Evolutionary conservation across 2,797 vertebrate species (phyloP).

Genomic region (Natrix natrix): DNA sequence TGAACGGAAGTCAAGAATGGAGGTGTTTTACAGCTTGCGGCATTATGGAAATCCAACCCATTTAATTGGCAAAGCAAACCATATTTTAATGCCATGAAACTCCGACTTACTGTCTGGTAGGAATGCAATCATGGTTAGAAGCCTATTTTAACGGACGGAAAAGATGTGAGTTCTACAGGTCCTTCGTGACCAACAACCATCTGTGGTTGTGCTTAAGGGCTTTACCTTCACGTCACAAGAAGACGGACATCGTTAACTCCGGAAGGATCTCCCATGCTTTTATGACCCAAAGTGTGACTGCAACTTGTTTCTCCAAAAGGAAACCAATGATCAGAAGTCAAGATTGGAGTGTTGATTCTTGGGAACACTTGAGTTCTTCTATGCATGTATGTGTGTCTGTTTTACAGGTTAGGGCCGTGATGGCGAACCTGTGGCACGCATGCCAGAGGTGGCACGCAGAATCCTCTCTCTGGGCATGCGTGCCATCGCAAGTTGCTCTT

Average conservation of each 20-base stretch:
- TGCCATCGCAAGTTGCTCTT: no score
- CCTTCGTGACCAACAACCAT: constrained; percentile 67
- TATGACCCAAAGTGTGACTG: background rate
- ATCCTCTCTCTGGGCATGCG: no score
- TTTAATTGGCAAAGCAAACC: background rate
- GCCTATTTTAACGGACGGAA: background rate
- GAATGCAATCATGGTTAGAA: background rate
- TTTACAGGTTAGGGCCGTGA: background rate
- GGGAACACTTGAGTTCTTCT: background rate
- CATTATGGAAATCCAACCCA: background rate
- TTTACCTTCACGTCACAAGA: background rate
- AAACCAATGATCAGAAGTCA: background rate
- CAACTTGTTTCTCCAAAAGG: background rate
- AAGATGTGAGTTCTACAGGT: constrained; percentile 14
- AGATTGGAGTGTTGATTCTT: background rate
- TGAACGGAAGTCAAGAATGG: background rate
- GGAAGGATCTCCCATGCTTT: background rate
- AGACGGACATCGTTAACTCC: background rate
- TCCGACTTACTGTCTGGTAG: background rate
- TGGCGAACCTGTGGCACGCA: no score
- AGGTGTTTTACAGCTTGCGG: background rate
- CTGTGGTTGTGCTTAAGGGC: constrained; percentile 1
- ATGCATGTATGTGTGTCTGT: background rate
- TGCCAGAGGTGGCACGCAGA: no score
- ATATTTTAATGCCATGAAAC: background rate